phyloP scores from a whole-genome alignment of 2,888 invertebrate species.

The Drosophila subquinaria region DNA sequence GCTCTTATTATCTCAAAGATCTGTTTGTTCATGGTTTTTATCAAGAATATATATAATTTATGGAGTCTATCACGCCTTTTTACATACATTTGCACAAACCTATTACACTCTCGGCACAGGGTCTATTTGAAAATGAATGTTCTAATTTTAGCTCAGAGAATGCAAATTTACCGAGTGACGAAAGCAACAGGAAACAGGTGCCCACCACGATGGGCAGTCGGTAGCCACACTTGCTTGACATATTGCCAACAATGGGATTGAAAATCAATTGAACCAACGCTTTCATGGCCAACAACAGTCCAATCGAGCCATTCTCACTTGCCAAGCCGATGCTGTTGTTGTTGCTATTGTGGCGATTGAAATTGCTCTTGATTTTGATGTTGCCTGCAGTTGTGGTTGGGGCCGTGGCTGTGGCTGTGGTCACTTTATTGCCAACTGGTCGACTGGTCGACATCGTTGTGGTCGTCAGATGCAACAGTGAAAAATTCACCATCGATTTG shows the following conservation, averaged over 20 bases:
- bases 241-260: conserved; percentile 91
- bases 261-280: conserved; percentile 92
- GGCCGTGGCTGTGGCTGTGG: not conserved
- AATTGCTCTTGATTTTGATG: conserved; percentile 45
- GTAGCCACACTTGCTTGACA: conserved; percentile 89
- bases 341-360: conserved; percentile 55
- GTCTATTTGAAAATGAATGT: conserved; percentile 10
- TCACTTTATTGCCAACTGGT: conserved; percentile 56
- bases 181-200: conserved; percentile 89
- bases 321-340: conserved; percentile 86
- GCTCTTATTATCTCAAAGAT: not conserved
- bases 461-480: conserved; percentile 69
- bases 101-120: not conserved
- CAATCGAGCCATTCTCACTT: conserved; percentile 89
- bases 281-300: conserved; percentile 90
- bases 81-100: not conserved
- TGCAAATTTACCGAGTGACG: conserved; percentile 88
- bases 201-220: conserved; percentile 89
- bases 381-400: conserved; percentile 2
- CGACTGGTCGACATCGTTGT: conserved; percentile 47
- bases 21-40: not conserved
- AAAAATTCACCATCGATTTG: conserved; percentile 84
- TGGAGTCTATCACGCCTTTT: not conserved
- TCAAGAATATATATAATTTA: not conserved
- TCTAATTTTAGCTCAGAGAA: not conserved